Evolutionary conservation across 2,888 invertebrate genomes (phyloP), one percentile per base, ranked within the genome.

Genomic region (Platycheirus albimanus): DNA sequence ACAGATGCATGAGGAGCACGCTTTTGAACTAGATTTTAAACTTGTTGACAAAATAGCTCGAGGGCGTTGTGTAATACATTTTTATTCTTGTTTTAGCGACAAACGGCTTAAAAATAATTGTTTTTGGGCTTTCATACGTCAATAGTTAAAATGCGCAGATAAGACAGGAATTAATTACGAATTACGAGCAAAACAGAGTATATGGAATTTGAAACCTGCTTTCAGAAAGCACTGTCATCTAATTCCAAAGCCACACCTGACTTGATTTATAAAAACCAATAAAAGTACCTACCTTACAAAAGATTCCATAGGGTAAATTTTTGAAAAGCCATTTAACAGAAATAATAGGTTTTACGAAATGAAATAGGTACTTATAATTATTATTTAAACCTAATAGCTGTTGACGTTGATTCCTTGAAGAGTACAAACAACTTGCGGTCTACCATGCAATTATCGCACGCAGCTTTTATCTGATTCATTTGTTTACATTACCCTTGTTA

Each of bases 391-490:
- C 28, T 41, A 41, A 20, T 38, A 56, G 24, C 38, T 15, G 13
- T 51, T 28, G 11, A 11, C 17, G 7, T 13, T 19, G 19, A 45
- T 17, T 56, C 41, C 15, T 38, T 2, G 38, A 20, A 41, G 3
- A 41, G 6, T 33, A 52, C n/a, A 5, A 52, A 52, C 15, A 7
- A 36, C n/a, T 58, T 58, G 58, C 41, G 58, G 41, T 41, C 24
- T 11, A n/a, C 15, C 41, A 28, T 24, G 58, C 28, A 41, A 58
- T 58, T 58, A 58, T 58, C 58, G 15, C 58, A 58, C 58, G 41
- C 58, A 56, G 36, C 36, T 56, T n/a, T n/a, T 56, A 38, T 20
- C 20, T 20, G 36, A 56, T 15, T 30, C 17, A 19, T 36, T 54
- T n/a, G 13, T 54, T 17, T 30, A 6, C 6, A 33, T 52, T 52